Evolutionary conservation across 2,113 vertebrate genomes (phyloP), one percentile per base, ranked within the genome.

Genomic region (Thunnus maccoyii): DNA sequence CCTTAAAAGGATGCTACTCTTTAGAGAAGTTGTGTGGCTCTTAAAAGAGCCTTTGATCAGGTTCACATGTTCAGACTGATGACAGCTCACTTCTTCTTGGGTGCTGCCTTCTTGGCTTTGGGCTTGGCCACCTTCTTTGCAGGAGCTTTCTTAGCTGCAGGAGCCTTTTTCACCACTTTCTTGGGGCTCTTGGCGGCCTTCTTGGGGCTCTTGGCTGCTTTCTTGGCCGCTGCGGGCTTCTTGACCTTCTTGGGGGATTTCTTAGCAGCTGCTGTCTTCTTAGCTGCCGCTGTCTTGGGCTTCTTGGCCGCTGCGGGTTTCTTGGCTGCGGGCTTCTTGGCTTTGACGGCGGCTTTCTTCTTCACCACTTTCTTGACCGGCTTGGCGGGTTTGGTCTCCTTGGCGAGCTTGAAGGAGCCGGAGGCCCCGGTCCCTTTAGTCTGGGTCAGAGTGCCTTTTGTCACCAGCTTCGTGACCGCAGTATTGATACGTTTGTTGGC

Each of bases 391-490:
- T 10, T 12, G 0, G n/a, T 1, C 5, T 57, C 52, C n/a, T 69
- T 70, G 2, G 67, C 52, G 6, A 70, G 2, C 6, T 70, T 70
- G 27, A 56, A 70, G n/a, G 67, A 70, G 0, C 67, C 67, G 10
- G 67, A 70, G 12, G 52, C 67, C 18, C 67, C 67, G 1, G 15
- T 1, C 3, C 67, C 67, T 3, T 17, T 70, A 3, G 52, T 56
- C 9, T 70, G 67, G 11, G 10, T 10, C 32, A 70, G n/a, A 1
- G 1, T 2, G 0, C 20, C 52, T 2, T 11, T 70, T 0, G 0
- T 0, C 20, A 70, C 67, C 14, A 56, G 2, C 1, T 3, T 3
- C 3, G 15, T 6, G 5, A 70, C 3, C 0, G 52, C 1, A 13
- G 3, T 18, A 14, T 70, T 70, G 52, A 70, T 56, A 2, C 67